Percentiles rank a stretch among this genome's conserved stretches.
Evolutionary conservation across 1,140 invertebrate species (phyloP).

Genomic region (Brachionus sp.): DNA sequence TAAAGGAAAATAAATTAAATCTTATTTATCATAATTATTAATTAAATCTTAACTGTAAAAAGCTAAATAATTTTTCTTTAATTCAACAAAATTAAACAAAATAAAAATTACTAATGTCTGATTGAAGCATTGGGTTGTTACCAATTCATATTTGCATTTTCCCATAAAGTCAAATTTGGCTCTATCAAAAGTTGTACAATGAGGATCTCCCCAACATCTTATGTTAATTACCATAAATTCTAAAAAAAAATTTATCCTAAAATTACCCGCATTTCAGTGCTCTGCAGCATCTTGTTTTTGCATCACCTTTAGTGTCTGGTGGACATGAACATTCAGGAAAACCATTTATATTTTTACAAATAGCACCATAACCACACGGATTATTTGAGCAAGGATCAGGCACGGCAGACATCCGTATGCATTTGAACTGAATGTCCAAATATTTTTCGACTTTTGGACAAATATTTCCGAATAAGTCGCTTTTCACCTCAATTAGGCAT

Average conservation of each 20-base stretch:
- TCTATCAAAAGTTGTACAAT: slow-evolving; percentile 21
- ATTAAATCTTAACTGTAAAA: too few relatives aligned
- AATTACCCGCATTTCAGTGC: neutral
- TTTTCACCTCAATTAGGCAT: neutral
- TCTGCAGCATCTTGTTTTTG: neutral
- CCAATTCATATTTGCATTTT: slow-evolving; percentile 30
- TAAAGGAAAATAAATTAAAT: too few relatives aligned
- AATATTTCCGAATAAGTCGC: neutral
- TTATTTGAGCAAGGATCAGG: neutral
- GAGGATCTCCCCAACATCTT: slow-evolving; percentile 33
- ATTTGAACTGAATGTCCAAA: neutral
- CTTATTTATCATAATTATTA: too few relatives aligned
- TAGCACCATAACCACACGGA: slow-evolving; percentile 21
- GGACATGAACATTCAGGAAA: slow-evolving; percentile 7
- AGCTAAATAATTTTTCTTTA: neutral
- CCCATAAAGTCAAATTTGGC: slow-evolving; percentile 15
- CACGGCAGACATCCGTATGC: neutral
- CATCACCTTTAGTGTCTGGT: neutral
- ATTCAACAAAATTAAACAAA: neutral
- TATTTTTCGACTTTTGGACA: neutral
- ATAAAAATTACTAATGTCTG: neutral
- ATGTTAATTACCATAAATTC: neutral
- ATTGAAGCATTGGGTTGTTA: neutral
- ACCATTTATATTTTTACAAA: neutral
- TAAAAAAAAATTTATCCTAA: neutral